Evolutionary conservation across 1,140 invertebrate species (phyloP).

Genomic region (Mylabris phalerata): DNA sequence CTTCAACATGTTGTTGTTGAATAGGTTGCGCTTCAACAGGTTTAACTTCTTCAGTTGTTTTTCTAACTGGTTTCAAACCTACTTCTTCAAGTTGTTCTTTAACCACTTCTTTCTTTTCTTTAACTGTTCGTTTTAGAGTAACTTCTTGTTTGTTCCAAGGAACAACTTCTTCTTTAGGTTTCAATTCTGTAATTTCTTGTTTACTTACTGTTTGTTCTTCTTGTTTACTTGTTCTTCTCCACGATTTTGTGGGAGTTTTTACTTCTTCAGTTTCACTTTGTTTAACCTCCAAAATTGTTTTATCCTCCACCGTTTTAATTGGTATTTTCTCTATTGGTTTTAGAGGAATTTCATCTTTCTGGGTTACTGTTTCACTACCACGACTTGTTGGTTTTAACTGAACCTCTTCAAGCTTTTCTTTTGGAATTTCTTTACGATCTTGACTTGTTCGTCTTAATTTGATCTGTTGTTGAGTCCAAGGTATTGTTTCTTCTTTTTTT

Average conservation of each 20-base stretch:
- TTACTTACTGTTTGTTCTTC: conserved; percentile 22
- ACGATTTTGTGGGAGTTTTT: conserved; percentile 23
- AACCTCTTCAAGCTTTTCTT: conserved; percentile 41
- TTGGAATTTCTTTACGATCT: conserved; percentile 35
- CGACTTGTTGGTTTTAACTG: conserved; percentile 49
- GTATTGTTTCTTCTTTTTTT: conserved; percentile 30
- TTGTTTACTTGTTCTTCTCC: conserved; percentile 22
- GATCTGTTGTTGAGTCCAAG: conserved; percentile 41
- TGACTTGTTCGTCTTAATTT: conserved; percentile 34
- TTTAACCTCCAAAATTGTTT: conserved; percentile 35
- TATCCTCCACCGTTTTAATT: conserved; percentile 38
- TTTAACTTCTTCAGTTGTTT: conserved; percentile 29
- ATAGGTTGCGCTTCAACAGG: conserved; percentile 8
- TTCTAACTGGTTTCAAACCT: conserved; percentile 29
- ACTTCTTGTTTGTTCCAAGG: conserved; percentile 30
- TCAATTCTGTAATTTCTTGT: conserved; percentile 20
- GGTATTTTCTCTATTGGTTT: conserved; percentile 41
- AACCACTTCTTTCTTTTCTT: conserved; percentile 25
- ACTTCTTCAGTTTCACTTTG: conserved; percentile 8
- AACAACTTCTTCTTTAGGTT: conserved; percentile 20
- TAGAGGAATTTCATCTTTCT: conserved; percentile 40
- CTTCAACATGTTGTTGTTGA: conserved; percentile 18
- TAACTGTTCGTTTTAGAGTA: conserved; percentile 26
- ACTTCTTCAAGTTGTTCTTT: conserved; percentile 32
- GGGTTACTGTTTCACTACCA: conserved; percentile 33